Evolutionary conservation across 2,888 invertebrate genomes (phyloP).

Genomic region (Chaitophorus viminalis): DNA sequence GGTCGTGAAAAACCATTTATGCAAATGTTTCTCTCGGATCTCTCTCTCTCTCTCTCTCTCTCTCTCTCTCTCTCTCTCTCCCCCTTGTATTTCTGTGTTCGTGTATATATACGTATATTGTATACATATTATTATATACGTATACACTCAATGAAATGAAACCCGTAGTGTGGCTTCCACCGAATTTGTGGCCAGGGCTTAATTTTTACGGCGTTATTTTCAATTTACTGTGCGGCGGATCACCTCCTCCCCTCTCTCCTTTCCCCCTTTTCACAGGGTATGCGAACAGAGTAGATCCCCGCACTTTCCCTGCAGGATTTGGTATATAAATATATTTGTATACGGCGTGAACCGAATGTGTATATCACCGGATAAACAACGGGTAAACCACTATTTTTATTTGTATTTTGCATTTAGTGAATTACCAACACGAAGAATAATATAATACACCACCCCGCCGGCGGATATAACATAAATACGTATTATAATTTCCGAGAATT

Average conservation of each 20-base stretch:
- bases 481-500: not conserved
- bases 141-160: constrained; percentile 60
- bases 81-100: constrained; percentile 31
- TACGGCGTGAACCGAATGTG: constrained; percentile 23
- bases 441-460: too few species aligned
- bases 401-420: constrained; percentile 30
- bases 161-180: constrained; percentile 56
- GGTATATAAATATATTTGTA: too few species aligned
- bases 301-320: constrained; percentile 21
- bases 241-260: not conserved
- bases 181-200: constrained; percentile 60
- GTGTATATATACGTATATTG: constrained; percentile 45
- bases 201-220: constrained; percentile 62
- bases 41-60: constrained; percentile 23
- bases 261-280: too few species aligned
- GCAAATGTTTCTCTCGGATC: constrained; percentile 58
- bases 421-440: constrained; percentile 17
- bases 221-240: constrained; percentile 50
- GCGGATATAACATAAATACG: not conserved
- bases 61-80: constrained; percentile 31
- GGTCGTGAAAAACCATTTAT: constrained; percentile 62
- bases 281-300: not conserved
- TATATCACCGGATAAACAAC: constrained; percentile 38
- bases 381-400: constrained; percentile 45
- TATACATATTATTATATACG: too few species aligned